Percentiles rank a stretch among this genome's conserved stretches.
phyloP scores from a whole-genome alignment of 2,797 vertebrate species.

The Oceanodroma leucorhoa region DNA sequence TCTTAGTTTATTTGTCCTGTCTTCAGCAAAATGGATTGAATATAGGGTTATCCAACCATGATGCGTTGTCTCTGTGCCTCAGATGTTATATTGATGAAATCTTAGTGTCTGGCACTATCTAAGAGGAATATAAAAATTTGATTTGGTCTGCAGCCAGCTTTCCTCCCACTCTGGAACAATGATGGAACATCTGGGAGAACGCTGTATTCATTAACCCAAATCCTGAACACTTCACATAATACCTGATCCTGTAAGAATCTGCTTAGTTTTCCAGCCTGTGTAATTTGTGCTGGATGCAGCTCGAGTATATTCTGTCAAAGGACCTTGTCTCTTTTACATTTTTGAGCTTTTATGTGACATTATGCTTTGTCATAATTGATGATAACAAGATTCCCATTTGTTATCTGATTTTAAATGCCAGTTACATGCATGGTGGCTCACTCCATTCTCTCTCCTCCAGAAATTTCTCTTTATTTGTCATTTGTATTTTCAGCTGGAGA shows the following conservation, averaged over 20 bases:
- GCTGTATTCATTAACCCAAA: conserved; percentile 41
- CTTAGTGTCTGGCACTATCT: conserved; percentile 62
- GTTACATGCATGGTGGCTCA: not conserved
- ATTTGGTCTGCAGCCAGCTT: conserved; percentile 67
- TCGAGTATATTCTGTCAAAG: not conserved
- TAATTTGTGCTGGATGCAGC: not conserved
- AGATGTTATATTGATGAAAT: conserved; percentile 59
- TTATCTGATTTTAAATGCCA: conserved; percentile 35
- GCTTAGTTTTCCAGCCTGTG: conserved; percentile 28
- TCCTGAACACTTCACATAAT: conserved; percentile 34
- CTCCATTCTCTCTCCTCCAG: not conserved
- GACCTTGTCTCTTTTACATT: not conserved
- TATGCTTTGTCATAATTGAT: conserved; percentile 3
- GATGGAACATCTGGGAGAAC: conserved; percentile 62
- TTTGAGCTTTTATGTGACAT: not conserved
- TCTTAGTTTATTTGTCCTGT: conserved; percentile 62
- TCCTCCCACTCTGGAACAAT: conserved; percentile 59
- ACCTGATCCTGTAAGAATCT: conserved; percentile 42
- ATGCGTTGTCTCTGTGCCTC: conserved; percentile 38
- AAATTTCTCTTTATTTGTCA: conserved; percentile 6
- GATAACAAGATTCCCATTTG: conserved; percentile 5
- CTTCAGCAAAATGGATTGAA: conserved; percentile 60
- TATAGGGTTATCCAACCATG: conserved; percentile 41
- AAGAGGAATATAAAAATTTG: conserved; percentile 57
- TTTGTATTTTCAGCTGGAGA: conserved; percentile 13